Percentiles rank a stretch among this genome's conserved stretches.
These are phyloP conservation scores for Lysandra coridon DNA, from an alignment of 2,888 invertebrate species.

Conservation along the genomic window DNA sequence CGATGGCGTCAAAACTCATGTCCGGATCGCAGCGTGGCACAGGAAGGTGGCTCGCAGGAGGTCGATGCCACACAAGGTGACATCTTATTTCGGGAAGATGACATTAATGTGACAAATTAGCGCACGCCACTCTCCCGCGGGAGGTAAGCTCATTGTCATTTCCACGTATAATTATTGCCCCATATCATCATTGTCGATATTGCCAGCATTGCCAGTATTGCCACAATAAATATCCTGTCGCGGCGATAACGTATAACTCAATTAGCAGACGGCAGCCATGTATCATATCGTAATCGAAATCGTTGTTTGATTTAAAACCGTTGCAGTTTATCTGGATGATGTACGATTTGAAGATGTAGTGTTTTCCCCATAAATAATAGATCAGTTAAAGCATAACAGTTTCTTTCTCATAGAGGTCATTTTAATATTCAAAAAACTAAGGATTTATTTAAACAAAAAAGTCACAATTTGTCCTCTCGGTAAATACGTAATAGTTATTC, in stretches of 20 bases:
- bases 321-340: conserved; percentile 19
- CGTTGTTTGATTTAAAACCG: conserved; percentile 26
- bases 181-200: not conserved
- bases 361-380: not conserved
- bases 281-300: conserved; percentile 31
- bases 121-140: not conserved
- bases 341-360: not conserved
- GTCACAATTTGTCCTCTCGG: no score
- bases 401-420: no score
- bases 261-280: conserved; percentile 27
- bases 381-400: not conserved
- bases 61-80: conserved; percentile 72
- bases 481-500: no score
- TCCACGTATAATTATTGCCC: not conserved
- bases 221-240: conserved; percentile 23
- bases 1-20: conserved; percentile 77
- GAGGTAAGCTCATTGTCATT: conserved; percentile 5
- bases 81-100: conserved; percentile 64
- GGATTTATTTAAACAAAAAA: no score
- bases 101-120: conserved; percentile 62
- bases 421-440: no score
- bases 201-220: not conserved
- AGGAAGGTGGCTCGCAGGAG: conserved; percentile 71
- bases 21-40: conserved; percentile 73
- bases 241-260: conserved; percentile 25